Evolutionary conservation across 2,888 invertebrate genomes (phyloP).

Genomic region (Phasia obesa): DNA sequence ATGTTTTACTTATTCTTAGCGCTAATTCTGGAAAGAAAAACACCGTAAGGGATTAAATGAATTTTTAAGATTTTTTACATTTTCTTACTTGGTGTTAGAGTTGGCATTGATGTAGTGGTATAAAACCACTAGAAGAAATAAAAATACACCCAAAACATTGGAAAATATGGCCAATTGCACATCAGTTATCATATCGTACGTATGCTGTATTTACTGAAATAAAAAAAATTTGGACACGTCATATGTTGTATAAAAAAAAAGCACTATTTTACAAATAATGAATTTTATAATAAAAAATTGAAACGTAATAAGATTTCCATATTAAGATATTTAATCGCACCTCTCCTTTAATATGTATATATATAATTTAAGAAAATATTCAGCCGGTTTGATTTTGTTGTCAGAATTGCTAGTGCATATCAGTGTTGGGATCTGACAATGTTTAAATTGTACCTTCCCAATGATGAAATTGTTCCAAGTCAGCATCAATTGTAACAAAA

Average conservation of each 20-base stretch:
- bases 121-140: slow-evolving; percentile 96
- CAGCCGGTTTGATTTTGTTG: no score
- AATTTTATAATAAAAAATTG: neutral
- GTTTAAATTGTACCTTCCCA: no score
- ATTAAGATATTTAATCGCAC: no score
- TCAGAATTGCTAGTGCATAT: no score
- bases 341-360: no score
- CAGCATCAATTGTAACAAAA: no score
- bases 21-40: slow-evolving; percentile 66
- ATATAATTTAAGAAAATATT: no score
- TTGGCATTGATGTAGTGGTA: slow-evolving; percentile 98
- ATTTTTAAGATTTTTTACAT: neutral
- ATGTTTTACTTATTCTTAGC: slow-evolving; percentile 68
- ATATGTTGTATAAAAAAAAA: neutral
- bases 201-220: slow-evolving; percentile 12
- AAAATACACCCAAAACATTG: slow-evolving; percentile 95
- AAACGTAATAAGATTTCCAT: neutral
- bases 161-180: slow-evolving; percentile 97
- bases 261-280: neutral
- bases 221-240: slow-evolving; percentile 57
- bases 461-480: no score
- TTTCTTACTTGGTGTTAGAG: slow-evolving; percentile 76
- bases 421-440: no score
- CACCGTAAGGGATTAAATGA: no score
- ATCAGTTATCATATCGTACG: slow-evolving; percentile 95